These are phyloP conservation scores for Orchestes rusci DNA, from an alignment of 2,888 invertebrate genomes.

Conservation along the genomic window DNA sequence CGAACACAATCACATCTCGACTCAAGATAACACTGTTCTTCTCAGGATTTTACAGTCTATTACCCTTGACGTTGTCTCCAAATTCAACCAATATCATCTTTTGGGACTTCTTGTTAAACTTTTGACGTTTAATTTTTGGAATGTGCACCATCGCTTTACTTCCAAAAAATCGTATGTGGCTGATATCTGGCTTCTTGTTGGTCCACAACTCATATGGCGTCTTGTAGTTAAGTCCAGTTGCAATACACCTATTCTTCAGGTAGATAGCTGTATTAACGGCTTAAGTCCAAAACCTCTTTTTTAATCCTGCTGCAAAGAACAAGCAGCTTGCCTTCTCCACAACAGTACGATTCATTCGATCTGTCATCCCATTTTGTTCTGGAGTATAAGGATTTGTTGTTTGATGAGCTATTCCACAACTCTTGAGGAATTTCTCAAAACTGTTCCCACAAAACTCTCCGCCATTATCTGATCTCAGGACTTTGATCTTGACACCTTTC, in stretches of 20 bases:
- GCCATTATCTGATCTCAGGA: slow-evolving; percentile 19
- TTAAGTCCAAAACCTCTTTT: slow-evolving; percentile 31
- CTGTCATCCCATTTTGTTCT: slow-evolving; percentile 26
- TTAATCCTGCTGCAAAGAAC: slow-evolving; percentile 28
- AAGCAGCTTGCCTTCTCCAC: slow-evolving; percentile 30
- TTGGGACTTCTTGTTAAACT: slow-evolving; percentile 32
- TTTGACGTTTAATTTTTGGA: slow-evolving; percentile 33
- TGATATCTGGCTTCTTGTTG: no score
- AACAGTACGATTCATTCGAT: slow-evolving; percentile 29
- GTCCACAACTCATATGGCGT: slow-evolving; percentile 35
- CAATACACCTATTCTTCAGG: slow-evolving; percentile 25
- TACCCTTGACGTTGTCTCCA: no score
- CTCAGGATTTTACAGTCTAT: no score
- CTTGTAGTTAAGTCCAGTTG: slow-evolving; percentile 16
- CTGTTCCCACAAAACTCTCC: slow-evolving; percentile 20
- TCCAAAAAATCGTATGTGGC: slow-evolving; percentile 30
- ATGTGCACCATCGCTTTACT: slow-evolving; percentile 32
- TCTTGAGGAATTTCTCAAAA: slow-evolving; percentile 22
- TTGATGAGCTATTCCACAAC: slow-evolving; percentile 22
- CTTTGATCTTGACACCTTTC: slow-evolving; percentile 14
- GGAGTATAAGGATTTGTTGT: slow-evolving; percentile 23
- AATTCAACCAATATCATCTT: slow-evolving; percentile 30
- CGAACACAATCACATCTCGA: slow-evolving; percentile 23
- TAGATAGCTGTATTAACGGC: slow-evolving; percentile 30
- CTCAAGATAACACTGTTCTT: no score